phyloP scores from a whole-genome alignment of 2,888 invertebrate genomes.

The Rhamphomyia laevipes region DNA sequence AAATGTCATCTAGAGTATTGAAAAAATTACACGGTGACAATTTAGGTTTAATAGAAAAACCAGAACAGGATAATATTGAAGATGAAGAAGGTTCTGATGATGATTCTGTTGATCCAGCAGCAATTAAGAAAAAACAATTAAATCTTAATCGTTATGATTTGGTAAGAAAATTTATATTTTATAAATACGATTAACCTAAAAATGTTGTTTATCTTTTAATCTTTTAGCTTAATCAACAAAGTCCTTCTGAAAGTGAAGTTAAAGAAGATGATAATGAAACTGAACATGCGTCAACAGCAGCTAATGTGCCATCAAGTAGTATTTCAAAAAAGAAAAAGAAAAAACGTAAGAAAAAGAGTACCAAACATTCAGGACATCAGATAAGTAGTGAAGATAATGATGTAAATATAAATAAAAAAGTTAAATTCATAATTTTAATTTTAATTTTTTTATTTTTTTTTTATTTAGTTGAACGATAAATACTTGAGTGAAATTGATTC shows the following conservation, averaged over 20 bases:
- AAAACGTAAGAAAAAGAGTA: conserved; percentile 52
- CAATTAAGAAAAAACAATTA: conserved; percentile 44
- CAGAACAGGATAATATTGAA: conserved; percentile 41
- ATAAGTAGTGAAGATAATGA: conserved; percentile 54
- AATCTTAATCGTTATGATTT: conserved; percentile 59
- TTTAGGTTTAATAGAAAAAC: too few relatives aligned
- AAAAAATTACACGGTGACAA: conserved; percentile 50
- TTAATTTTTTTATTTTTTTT: background rate
- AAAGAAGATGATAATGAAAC: conserved; percentile 57
- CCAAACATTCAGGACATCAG: conserved; percentile 39
- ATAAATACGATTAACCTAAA: background rate
- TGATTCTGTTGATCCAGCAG: conserved; percentile 43
- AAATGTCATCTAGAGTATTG: conserved; percentile 55
- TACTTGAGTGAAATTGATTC: conserved; percentile 30
- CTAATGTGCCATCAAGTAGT: conserved; percentile 37
- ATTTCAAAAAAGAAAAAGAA: conserved; percentile 47
- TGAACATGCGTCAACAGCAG: conserved; percentile 44
- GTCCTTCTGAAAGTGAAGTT: conserved; percentile 55
- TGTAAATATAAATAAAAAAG: conserved; percentile 29
- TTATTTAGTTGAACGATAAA: conserved; percentile 26
- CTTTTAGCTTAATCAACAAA: conserved; percentile 49
- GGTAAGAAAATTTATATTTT: conserved; percentile 38
- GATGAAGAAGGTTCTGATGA: conserved; percentile 35
- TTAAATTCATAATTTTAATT: background rate
- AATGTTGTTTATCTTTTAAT: background rate